Evolutionary conservation across 1,140 invertebrate genomes (phyloP).

Genomic region (Hermetia illucens): DNA sequence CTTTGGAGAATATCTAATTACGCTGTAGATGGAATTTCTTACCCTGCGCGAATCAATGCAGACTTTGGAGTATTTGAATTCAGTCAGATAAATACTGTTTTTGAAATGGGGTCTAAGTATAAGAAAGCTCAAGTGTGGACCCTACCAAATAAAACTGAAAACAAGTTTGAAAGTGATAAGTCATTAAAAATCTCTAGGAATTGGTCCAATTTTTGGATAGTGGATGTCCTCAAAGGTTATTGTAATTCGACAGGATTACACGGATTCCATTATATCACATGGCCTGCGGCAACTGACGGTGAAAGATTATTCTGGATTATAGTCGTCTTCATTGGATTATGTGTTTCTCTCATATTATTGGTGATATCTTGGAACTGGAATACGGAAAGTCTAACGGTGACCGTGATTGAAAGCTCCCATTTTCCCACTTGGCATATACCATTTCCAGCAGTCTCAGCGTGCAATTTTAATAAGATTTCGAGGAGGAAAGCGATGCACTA

Average conservation of each 20-base stretch:
- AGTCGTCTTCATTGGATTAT: slow-evolving; percentile 29
- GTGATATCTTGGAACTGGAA: slow-evolving; percentile 33
- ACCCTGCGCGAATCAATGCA: too few species aligned
- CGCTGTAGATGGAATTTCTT: too few species aligned
- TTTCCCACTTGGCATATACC: slow-evolving; percentile 54
- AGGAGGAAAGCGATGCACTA: slow-evolving; percentile 13
- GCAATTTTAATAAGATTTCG: slow-evolving; percentile 43
- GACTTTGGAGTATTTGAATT: too few species aligned
- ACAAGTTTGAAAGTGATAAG: too few species aligned
- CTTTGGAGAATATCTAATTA: too few species aligned
- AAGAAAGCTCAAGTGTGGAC: too few species aligned
- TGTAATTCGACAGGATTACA: slow-evolving; percentile 32
- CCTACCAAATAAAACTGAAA: too few species aligned
- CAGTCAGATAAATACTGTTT: too few species aligned
- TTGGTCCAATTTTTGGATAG: too few species aligned
- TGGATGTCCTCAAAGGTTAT: slow-evolving; percentile 25
- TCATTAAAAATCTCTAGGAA: too few species aligned
- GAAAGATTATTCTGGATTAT: slow-evolving; percentile 32
- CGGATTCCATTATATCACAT: slow-evolving; percentile 26
- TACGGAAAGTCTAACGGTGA: slow-evolving; percentile 29
- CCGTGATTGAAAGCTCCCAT: slow-evolving; percentile 50
- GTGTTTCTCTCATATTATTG: slow-evolving; percentile 30
- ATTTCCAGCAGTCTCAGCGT: slow-evolving; percentile 54
- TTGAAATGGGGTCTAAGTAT: too few species aligned
- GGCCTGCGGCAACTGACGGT: slow-evolving; percentile 14